These are phyloP conservation scores for Ormyrus nitidulus DNA, from an alignment of 2,888 invertebrate genomes.

Conservation along the genomic window DNA sequence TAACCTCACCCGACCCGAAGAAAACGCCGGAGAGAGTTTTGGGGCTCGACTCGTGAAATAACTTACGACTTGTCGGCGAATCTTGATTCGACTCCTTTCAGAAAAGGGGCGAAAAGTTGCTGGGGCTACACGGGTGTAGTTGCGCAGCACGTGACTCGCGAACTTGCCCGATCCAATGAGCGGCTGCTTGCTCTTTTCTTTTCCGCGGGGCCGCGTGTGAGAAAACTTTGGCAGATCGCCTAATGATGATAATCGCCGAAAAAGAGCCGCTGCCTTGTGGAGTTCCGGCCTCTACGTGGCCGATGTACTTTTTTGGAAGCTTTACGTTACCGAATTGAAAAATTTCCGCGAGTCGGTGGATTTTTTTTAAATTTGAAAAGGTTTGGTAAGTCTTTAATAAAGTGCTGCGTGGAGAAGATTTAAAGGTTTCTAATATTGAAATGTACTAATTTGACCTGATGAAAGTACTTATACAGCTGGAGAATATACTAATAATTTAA, in stretches of 20 bases:
- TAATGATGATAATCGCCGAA: constrained; percentile 52
- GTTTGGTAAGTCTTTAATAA: too few relatives aligned
- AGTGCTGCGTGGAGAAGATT: too few relatives aligned
- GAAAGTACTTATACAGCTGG: too few relatives aligned
- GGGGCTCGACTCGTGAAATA: constrained; percentile 32
- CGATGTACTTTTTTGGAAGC: too few relatives aligned
- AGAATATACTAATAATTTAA: too few relatives aligned
- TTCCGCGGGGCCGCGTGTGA: neutral
- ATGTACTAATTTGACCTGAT: too few relatives aligned
- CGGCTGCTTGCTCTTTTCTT: constrained; percentile 43
- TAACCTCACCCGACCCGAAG: neutral
- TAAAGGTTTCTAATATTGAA: too few relatives aligned
- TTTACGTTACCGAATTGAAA: too few relatives aligned
- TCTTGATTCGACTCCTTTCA: constrained; percentile 38
- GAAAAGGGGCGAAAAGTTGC: neutral
- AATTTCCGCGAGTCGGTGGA: too few relatives aligned
- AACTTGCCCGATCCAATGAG: constrained; percentile 37
- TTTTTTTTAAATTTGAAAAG: too few relatives aligned
- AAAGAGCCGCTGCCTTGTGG: constrained; percentile 27
- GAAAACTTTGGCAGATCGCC: constrained; percentile 52
- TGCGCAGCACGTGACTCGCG: constrained; percentile 31
- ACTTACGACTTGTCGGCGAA: constrained; percentile 44
- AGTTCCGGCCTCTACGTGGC: neutral
- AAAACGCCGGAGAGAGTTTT: neutral
- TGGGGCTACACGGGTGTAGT: constrained; percentile 3